Evolutionary conservation across 2,888 invertebrate species (phyloP).

Genomic region (Petrophora chlorosata): DNA sequence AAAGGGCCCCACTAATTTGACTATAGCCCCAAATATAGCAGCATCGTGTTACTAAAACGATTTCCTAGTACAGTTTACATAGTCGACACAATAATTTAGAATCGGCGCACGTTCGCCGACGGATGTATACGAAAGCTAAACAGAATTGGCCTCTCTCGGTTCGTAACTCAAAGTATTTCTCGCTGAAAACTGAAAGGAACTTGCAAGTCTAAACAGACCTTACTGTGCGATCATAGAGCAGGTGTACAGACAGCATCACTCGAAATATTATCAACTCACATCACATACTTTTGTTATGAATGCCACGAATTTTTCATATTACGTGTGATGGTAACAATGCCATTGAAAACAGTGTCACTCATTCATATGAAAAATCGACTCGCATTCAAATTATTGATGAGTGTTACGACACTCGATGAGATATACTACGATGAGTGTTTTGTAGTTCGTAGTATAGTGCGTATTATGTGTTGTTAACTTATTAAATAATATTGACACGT

Average conservation of each 20-base stretch:
- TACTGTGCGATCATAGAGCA: slow-evolving; percentile 8
- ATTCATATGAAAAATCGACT: no score
- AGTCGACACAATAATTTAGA: slow-evolving; percentile 58
- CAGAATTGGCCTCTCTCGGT: slow-evolving; percentile 56
- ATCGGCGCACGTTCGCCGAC: slow-evolving; percentile 63
- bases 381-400: no score
- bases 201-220: slow-evolving; percentile 59
- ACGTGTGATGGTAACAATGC: slow-evolving; percentile 4
- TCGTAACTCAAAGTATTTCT: slow-evolving; percentile 69
- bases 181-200: slow-evolving; percentile 67
- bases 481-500: no score
- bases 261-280: slow-evolving; percentile 11
- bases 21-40: slow-evolving; percentile 20
- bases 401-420: no score
- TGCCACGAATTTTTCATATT: no score
- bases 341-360: no score
- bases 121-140: slow-evolving; percentile 75
- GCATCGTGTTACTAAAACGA: slow-evolving; percentile 17
- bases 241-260: slow-evolving; percentile 8
- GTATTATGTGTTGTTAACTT: no score
- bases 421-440: no score
- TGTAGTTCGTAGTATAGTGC: no score
- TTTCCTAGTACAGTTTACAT: slow-evolving; percentile 45
- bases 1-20: slow-evolving; percentile 20
- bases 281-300: no score